Percentiles rank a stretch among this genome's conserved stretches.
Conservation (phyloP, 1,140 invertebrate species). For the Goniozus legneri region DNA sequence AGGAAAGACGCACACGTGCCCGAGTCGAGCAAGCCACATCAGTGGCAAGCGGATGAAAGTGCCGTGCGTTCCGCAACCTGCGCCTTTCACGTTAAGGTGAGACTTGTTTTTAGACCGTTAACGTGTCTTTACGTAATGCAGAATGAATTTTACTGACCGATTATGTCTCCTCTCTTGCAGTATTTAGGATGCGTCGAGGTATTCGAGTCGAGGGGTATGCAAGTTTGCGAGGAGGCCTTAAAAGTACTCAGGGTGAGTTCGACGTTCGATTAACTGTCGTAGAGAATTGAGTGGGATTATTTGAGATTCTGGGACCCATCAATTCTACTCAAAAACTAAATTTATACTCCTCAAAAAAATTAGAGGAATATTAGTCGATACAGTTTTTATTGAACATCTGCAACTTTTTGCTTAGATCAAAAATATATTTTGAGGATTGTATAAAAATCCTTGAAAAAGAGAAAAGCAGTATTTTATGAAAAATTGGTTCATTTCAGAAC, state of each 20-base stretch:
- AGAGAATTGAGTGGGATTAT: no score
- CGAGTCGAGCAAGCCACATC: constrained; percentile 92
- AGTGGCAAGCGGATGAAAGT: constrained; percentile 97
- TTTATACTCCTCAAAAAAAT: no score
- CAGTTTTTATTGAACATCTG: no score
- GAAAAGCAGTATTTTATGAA: not conserved
- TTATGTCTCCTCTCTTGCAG: constrained; percentile 50
- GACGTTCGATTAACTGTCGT: no score
- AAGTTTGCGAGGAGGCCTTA: constrained; percentile 98
- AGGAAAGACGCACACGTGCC: constrained; percentile 75
- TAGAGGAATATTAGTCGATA: no score
- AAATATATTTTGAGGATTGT: no score
- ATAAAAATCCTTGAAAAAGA: no score
- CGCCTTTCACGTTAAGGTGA: constrained; percentile 91
- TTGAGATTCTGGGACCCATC: no score
- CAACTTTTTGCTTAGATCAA: no score
- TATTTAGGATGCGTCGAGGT: constrained; percentile 99
- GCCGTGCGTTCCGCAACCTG: constrained; percentile 94
- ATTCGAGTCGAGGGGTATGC: constrained; percentile 98
- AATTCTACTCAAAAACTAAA: no score
- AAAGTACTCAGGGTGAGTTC: constrained; percentile 87
- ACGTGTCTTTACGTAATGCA: no score
- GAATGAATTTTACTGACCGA: no score
- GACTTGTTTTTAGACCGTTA: constrained; percentile 8
- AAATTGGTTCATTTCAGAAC: constrained; percentile 68